phyloP scores from a whole-genome alignment of 2,113 vertebrate genomes.

The Glaucidium brasilianum region DNA sequence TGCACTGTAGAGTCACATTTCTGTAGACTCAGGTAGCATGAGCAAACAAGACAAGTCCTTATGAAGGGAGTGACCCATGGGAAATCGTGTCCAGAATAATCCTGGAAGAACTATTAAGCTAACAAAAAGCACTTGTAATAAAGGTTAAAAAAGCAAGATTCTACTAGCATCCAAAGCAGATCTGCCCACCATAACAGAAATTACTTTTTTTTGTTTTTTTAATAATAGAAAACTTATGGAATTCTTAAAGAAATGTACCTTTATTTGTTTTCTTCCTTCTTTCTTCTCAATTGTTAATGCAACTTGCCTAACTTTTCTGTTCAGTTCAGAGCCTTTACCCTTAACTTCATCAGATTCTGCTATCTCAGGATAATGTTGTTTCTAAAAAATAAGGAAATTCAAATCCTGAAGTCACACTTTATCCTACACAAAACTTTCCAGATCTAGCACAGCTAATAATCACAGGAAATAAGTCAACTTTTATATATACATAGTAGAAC shows the following conservation, averaged over 20 bases:
- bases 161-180: background rate
- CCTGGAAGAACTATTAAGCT: background rate
- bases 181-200: background rate
- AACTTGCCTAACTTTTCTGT: conserved; percentile 39
- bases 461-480: background rate
- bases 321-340: conserved; percentile 41
- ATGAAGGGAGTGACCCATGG: background rate
- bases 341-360: conserved; percentile 41
- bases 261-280: conserved; percentile 61
- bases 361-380: conserved; percentile 43
- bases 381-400: conserved; percentile 19
- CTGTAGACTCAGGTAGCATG: background rate
- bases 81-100: background rate
- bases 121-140: background rate
- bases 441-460: background rate
- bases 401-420: background rate
- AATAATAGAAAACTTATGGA: background rate
- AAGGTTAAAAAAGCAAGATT: background rate
- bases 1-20: background rate
- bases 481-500: background rate
- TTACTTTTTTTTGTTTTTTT: background rate
- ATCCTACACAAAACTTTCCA: background rate
- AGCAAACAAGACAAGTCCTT: background rate
- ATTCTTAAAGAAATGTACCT: conserved; percentile 19
- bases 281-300: conserved; percentile 53